These are phyloP conservation scores for Diaprepes abbreviatus DNA, from an alignment of 2,888 invertebrate genomes.

Conservation along the genomic window DNA sequence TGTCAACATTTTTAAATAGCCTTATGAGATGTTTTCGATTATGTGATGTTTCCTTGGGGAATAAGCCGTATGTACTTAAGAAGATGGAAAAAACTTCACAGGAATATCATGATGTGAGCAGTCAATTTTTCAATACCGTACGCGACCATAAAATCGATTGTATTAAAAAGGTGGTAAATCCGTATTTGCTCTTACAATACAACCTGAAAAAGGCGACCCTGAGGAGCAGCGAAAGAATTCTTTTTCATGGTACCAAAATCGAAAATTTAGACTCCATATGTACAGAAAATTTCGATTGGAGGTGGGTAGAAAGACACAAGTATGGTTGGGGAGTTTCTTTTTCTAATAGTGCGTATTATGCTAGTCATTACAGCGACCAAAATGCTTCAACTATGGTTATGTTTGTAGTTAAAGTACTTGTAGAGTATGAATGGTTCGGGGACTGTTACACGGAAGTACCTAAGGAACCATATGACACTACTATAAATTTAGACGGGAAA, in stretches of 20 bases:
- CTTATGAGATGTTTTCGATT: background rate
- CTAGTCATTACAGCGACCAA: constrained; percentile 17
- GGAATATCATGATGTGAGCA: background rate
- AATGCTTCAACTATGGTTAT: background rate
- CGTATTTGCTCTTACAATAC: constrained; percentile 32
- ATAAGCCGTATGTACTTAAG: background rate
- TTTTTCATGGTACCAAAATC: constrained; percentile 43
- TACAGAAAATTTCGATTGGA: constrained; percentile 27
- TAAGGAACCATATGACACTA: background rate
- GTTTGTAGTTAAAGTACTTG: background rate
- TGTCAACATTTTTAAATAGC: background rate
- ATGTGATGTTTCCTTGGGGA: background rate
- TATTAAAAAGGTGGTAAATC: background rate
- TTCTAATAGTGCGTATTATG: constrained; percentile 19
- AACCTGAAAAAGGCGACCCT: constrained; percentile 9
- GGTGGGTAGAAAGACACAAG: background rate
- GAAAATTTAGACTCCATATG: constrained; percentile 36
- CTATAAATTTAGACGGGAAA: constrained; percentile 5
- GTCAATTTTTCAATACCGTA: background rate
- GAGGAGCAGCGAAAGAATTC: background rate
- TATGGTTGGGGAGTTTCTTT: constrained; percentile 9
- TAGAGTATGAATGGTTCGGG: background rate
- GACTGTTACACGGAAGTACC: background rate
- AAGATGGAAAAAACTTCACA: background rate
- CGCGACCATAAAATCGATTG: background rate